These are phyloP conservation scores for Saguinus imperator DNA, from an alignment of 2,113 vertebrate genomes.

Conservation along the genomic window DNA sequence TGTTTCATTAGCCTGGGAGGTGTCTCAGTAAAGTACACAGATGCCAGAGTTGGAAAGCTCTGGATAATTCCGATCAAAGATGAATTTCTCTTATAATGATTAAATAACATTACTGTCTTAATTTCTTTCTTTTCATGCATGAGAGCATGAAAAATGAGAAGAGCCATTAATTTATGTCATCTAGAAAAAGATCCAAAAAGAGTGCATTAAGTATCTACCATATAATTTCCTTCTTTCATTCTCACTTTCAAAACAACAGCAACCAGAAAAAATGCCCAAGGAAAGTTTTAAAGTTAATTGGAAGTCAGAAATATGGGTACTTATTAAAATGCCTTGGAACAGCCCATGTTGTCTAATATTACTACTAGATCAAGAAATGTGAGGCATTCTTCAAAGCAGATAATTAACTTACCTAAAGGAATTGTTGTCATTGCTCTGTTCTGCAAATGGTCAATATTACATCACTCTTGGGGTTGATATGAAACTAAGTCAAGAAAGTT, in stretches of 20 bases:
- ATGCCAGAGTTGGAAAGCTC: not conserved
- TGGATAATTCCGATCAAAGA: slow-evolving; percentile 57
- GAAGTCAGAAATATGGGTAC: slow-evolving; percentile 58
- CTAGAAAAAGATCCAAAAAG: slow-evolving; percentile 61
- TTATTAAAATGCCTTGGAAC: slow-evolving; percentile 52
- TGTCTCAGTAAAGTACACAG: slow-evolving; percentile 38
- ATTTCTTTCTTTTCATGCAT: slow-evolving; percentile 67
- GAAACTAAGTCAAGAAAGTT: slow-evolving; percentile 47
- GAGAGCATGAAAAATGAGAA: slow-evolving; percentile 61
- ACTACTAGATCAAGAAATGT: slow-evolving; percentile 60
- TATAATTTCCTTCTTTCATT: slow-evolving; percentile 70
- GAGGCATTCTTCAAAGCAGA: slow-evolving; percentile 50
- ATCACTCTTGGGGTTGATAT: slow-evolving; percentile 5
- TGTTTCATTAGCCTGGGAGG: slow-evolving; percentile 5
- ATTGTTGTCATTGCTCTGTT: not conserved
- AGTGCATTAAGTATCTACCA: slow-evolving; percentile 51
- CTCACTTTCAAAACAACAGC: slow-evolving; percentile 69
- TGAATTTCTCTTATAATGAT: slow-evolving; percentile 46
- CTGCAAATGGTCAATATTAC: slow-evolving; percentile 31
- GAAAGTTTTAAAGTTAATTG: slow-evolving; percentile 69
- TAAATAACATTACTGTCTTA: slow-evolving; percentile 69
- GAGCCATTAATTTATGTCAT: slow-evolving; percentile 73
- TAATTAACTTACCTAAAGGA: slow-evolving; percentile 55
- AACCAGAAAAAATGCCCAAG: slow-evolving; percentile 47
- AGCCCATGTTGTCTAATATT: slow-evolving; percentile 40